Evolutionary conservation across 2,113 vertebrate genomes (phyloP).

Genomic region (Glaucidium brasilianum): DNA sequence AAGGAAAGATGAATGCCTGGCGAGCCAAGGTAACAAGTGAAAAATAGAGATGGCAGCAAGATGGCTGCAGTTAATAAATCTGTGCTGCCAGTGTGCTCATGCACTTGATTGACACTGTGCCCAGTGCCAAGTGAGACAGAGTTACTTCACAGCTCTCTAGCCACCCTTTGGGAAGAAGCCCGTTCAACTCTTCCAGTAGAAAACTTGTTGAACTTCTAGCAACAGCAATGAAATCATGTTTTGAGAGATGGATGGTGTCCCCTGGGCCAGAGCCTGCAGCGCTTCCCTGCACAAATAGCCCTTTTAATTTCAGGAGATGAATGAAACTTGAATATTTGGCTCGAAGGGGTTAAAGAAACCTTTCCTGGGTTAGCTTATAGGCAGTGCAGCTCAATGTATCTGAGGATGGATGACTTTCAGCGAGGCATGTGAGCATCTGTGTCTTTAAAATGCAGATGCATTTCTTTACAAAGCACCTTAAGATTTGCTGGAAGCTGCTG

Average conservation of each 20-base stretch:
- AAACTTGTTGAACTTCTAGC: neutral
- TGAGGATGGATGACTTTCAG: neutral
- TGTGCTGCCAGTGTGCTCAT: neutral
- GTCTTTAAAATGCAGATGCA: neutral
- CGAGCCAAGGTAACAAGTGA: slow-evolving; percentile 78
- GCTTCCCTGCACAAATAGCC: neutral
- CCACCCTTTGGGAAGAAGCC: neutral
- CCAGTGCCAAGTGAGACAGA: neutral
- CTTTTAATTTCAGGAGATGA: neutral
- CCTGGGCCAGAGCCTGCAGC: neutral
- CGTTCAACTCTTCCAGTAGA: neutral
- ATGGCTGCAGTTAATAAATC: neutral
- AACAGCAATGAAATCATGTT: neutral
- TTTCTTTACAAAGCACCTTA: neutral
- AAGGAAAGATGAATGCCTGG: slow-evolving; percentile 84
- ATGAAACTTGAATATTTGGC: neutral
- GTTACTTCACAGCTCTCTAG: neutral
- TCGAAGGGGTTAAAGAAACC: neutral
- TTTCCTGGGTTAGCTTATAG: neutral
- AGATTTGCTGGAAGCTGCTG: neutral
- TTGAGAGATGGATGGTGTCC: neutral
- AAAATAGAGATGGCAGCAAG: neutral
- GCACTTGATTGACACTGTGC: neutral
- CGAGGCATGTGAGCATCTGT: neutral
- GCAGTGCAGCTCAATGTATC: neutral